These are phyloP conservation scores for Eonycteris spelaea DNA, from an alignment of 2,113 vertebrate species.

Conservation along the genomic window DNA sequence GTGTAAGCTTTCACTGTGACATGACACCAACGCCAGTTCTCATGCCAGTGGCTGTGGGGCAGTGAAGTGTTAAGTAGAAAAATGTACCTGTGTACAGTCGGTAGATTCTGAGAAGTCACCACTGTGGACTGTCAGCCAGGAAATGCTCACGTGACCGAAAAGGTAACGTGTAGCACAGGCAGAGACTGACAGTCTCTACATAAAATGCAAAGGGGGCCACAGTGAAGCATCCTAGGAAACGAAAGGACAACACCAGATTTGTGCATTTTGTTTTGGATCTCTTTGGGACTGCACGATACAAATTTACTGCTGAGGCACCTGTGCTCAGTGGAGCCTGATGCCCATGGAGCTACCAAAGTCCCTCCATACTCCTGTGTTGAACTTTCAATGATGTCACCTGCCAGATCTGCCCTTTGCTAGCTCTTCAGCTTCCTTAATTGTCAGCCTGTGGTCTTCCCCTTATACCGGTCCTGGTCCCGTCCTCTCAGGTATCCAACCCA, in stretches of 20 bases:
- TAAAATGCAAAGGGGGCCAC: background rate
- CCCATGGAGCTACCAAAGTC: background rate
- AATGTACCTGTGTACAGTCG: background rate
- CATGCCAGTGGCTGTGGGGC: background rate
- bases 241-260: background rate
- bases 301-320: background rate
- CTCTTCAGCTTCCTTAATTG: background rate
- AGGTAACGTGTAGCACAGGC: background rate
- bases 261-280: background rate
- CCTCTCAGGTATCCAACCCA: background rate
- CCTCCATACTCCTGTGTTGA: background rate
- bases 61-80: background rate
- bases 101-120: background rate
- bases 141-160: background rate
- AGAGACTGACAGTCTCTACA: background rate
- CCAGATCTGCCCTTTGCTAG: background rate
- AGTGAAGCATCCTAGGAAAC: background rate
- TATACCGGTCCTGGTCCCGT: background rate
- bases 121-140: background rate
- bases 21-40: background rate
- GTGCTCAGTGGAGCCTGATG: background rate
- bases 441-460: background rate
- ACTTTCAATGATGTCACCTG: background rate
- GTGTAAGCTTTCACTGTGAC: background rate
- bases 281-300: too few relatives aligned